phyloP scores from a whole-genome alignment of 2,113 vertebrate species.

The Sylvia atricapilla region DNA sequence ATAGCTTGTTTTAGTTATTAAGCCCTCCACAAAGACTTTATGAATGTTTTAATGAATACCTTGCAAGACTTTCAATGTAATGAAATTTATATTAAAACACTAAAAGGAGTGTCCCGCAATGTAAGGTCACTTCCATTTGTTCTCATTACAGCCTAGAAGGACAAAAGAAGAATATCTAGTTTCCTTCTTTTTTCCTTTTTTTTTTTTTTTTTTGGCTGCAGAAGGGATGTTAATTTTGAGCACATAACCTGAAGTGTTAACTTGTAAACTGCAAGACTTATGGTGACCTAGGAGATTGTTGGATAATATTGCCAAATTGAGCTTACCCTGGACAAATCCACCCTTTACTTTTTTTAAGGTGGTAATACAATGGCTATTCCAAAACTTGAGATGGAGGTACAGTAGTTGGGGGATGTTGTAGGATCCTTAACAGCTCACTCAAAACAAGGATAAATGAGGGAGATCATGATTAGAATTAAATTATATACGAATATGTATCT shows the following conservation, averaged over 20 bases:
- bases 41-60: constrained; percentile 64
- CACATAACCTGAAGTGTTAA: not conserved
- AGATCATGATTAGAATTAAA: not conserved
- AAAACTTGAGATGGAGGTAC: not conserved
- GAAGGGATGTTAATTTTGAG: not conserved
- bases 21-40: constrained; percentile 52
- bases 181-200: not conserved
- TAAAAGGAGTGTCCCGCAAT: constrained; percentile 35
- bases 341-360: not conserved
- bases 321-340: not conserved
- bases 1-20: constrained; percentile 69
- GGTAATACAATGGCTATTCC: not conserved
- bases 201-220: not conserved
- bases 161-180: not conserved
- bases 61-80: constrained; percentile 61
- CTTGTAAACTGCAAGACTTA: not conserved
- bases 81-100: constrained; percentile 73
- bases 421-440: not conserved
- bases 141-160: constrained; percentile 60
- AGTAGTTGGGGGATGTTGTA: not conserved
- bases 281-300: not conserved
- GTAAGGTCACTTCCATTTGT: constrained; percentile 68
- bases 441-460: not conserved
- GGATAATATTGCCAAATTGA: not conserved
- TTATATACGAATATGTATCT: not conserved